Percentiles rank a stretch among this genome's conserved stretches.
phyloP scores from a whole-genome alignment of 2,113 vertebrate genomes.

The Oxyura jamaicensis region DNA sequence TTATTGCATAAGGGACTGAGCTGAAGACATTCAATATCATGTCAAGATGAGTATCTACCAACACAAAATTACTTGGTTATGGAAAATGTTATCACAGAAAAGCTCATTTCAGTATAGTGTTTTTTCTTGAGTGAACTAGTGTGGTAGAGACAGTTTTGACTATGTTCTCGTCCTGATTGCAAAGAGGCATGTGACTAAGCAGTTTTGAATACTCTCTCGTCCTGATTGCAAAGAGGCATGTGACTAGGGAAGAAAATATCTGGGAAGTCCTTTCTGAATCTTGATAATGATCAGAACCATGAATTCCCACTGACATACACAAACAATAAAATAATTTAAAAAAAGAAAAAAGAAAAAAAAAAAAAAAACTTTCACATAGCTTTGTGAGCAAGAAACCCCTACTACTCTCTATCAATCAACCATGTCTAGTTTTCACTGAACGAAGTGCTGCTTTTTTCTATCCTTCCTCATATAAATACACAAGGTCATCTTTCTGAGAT shows the following conservation, averaged over 20 bases:
- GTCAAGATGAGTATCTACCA: not conserved
- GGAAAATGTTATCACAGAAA: not conserved
- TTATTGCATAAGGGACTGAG: not conserved
- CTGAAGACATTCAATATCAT: not conserved
- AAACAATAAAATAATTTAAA: not conserved
- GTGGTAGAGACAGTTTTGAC: not conserved
- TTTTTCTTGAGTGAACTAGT: not conserved
- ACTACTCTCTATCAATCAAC: not conserved
- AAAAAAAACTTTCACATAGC: no score
- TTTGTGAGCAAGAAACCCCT: not conserved
- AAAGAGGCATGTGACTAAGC: not conserved
- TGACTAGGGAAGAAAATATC: not conserved
- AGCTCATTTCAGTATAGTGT: not conserved
- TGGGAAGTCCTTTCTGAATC: not conserved
- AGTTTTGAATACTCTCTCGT: not conserved
- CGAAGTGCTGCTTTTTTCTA: not conserved
- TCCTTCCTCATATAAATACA: not conserved
- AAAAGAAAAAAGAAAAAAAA: no score
- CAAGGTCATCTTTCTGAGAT: not conserved
- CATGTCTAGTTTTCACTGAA: not conserved
- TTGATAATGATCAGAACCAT: not conserved
- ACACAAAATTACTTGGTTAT: not conserved
- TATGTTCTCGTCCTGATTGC: not conserved
- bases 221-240: not conserved
- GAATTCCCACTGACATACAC: accelerated